Evolutionary conservation across 1,140 invertebrate species (phyloP).

Genomic region (Varroa destructor): DNA sequence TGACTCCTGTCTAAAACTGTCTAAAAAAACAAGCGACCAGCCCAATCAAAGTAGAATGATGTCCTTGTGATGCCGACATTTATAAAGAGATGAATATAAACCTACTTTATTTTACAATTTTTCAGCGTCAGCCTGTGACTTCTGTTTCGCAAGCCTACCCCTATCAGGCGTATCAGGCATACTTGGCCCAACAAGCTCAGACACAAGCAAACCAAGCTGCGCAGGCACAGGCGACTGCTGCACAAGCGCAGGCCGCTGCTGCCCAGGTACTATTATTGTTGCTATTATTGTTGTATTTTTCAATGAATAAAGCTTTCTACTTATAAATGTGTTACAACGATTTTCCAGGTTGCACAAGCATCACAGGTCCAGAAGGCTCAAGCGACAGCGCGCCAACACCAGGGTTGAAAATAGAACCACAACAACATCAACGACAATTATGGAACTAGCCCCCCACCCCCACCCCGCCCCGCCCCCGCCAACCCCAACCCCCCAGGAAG

Average conservation of each 20-base stretch:
- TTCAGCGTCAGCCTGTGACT: conserved; percentile 24
- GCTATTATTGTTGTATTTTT: no score
- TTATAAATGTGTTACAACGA: neutral
- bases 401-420: conserved; percentile 2
- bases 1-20: no score
- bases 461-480: no score
- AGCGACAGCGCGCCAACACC: conserved; percentile 20
- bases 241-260: neutral
- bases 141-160: conserved; percentile 6
- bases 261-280: no score
- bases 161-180: conserved; percentile 13
- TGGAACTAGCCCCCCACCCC: no score
- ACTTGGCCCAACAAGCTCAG: neutral
- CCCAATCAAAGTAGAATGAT: no score
- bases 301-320: no score
- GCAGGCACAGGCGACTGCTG: conserved; percentile 1
- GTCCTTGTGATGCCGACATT: no score
- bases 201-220: neutral
- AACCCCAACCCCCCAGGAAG: no score
- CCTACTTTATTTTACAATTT: neutral
- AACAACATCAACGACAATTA: no score
- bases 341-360: conserved; percentile 17
- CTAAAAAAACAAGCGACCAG: no score
- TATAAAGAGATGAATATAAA: no score
- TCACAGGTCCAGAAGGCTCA: conserved; percentile 8